Evolutionary conservation across 37 sponge, comb jelly and placozoan genomes (phyloP).

Genomic region (Axinella damicornis): DNA sequence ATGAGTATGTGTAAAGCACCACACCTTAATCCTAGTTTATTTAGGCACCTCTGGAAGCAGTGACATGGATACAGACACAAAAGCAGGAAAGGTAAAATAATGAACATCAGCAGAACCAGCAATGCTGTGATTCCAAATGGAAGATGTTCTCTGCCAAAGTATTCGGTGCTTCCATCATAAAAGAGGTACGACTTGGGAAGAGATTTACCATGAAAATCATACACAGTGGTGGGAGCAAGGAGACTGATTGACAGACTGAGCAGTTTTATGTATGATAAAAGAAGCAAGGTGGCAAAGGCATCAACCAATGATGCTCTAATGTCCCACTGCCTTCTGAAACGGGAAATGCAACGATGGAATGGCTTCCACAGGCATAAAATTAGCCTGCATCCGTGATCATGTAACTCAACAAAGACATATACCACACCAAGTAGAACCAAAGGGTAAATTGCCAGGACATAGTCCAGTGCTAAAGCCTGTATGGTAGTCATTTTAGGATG

Average conservation of each 20-base stretch:
- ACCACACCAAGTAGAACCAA: constrained; percentile 7
- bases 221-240: constrained; percentile 31
- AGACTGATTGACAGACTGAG: constrained; percentile 43
- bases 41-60: constrained; percentile 7
- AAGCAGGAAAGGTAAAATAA: constrained; percentile 38
- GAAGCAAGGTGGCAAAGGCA: constrained; percentile 46
- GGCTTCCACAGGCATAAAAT: constrained; percentile 24
- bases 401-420: constrained; percentile 7
- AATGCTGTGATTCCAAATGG: constrained; percentile 55
- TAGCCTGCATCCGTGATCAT: not conserved
- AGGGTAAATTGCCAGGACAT: constrained; percentile 39
- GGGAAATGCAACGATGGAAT: not conserved
- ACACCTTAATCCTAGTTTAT: not conserved
- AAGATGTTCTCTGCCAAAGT: constrained; percentile 39
- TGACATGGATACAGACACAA: constrained; percentile 17
- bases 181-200: not conserved
- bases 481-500: not conserved
- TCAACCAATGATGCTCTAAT: constrained; percentile 34
- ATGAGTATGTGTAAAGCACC: not conserved
- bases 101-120: constrained; percentile 10
- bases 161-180: constrained; percentile 43
- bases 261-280: constrained; percentile 37
- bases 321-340: constrained; percentile 18
- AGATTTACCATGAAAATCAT: not conserved
- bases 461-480: constrained; percentile 15